Percentiles rank a stretch among this genome's conserved stretches.
These are phyloP conservation scores for Pollenia griseotomentosa DNA, from an alignment of 2,888 invertebrate genomes.

Conservation along the genomic window DNA sequence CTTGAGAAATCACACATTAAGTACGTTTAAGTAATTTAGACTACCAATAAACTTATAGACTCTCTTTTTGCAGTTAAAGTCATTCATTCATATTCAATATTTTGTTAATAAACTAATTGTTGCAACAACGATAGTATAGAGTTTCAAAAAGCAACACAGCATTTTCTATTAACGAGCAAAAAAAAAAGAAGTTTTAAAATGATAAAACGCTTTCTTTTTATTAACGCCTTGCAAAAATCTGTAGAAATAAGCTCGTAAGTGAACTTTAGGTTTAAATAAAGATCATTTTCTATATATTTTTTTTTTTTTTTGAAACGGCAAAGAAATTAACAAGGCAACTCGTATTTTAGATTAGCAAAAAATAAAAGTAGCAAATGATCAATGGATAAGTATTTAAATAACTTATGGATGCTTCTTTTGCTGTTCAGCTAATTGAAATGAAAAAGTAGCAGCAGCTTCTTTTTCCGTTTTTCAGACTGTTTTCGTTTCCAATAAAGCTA, in stretches of 20 bases:
- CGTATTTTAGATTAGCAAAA: conserved; percentile 50
- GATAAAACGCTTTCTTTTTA: conserved; percentile 68
- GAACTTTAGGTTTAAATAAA: conserved; percentile 59
- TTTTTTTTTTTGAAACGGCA: conserved; percentile 19
- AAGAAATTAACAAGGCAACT: conserved; percentile 57
- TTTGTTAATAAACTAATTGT: conserved; percentile 58
- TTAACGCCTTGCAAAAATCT: conserved; percentile 23
- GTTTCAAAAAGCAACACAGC: conserved; percentile 38
- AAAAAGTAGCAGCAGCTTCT: conserved; percentile 28
- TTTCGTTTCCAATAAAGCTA: conserved; percentile 38
- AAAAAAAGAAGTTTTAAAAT: conserved; percentile 4
- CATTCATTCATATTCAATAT: conserved; percentile 61
- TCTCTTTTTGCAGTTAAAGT: conserved; percentile 28
- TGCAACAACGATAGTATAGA: conserved; percentile 51
- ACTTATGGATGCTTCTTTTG: conserved; percentile 28
- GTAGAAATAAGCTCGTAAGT: conserved; percentile 30
- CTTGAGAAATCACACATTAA: conserved; percentile 68
- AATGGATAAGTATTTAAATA: conserved; percentile 44
- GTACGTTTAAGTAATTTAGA: conserved; percentile 41
- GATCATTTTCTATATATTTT: conserved; percentile 22
- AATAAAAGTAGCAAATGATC: conserved; percentile 56
- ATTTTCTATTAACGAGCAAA: conserved; percentile 52
- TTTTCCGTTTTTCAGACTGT: conserved; percentile 26
- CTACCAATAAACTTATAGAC: conserved; percentile 41
- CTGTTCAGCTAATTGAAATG: conserved; percentile 61